Evolutionary conservation across 2,797 vertebrate genomes (phyloP), one percentile per base, ranked within the genome.

Genomic region (Galaxias olidus): DNA sequence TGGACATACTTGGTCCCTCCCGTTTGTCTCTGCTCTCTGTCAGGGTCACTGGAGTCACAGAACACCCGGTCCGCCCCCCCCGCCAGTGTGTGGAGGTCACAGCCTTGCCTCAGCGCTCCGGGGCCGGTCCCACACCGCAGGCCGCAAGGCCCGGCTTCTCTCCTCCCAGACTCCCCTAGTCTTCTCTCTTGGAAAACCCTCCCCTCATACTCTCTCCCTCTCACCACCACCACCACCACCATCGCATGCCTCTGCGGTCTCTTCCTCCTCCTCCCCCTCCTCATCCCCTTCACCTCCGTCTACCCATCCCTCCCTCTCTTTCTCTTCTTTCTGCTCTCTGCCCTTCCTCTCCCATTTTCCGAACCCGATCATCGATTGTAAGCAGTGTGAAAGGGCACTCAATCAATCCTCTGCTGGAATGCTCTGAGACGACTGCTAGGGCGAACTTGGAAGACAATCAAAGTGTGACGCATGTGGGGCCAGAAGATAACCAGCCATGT

Each of bases 351-450:
- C 69, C 30, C 65, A 63, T 53, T 71, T 68, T 55, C 73, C 73
- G 18, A 46, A 17, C 13, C 72, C 76, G 54, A 65, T 72, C 83
- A 88, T 88, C 72, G 89, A 91, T 90, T 87, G 80, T 62, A 79
- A 82, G 84, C 81, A 85, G 81, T 77, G 80, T 84, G 84, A 73
- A 71, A 85, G 85, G 78, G 75, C 80, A 85, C 90, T 89, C 88
- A 74, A 87, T 88, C n/a, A 77, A 61, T 65, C 63, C 54, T 79
- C 83, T 81, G 71, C 78, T 72, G 67, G 71, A 69, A 78, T 76
- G 71, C 60, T 69, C 47, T 60, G 73, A 71, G 78, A 72, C n/a
- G n/a, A n/a, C n/a, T n/a, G n/a, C 79, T 81, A 69, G 75, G 59
- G 67, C 78, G 79, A 52, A 72, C 66, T 74, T 69, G 72, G 53